A percentile compares a stretch with the other conserved stretches of the same genome.
These are phyloP conservation scores for Pissodes strobi DNA, from an alignment of 1,140 invertebrate species.

Conservation along the genomic window DNA sequence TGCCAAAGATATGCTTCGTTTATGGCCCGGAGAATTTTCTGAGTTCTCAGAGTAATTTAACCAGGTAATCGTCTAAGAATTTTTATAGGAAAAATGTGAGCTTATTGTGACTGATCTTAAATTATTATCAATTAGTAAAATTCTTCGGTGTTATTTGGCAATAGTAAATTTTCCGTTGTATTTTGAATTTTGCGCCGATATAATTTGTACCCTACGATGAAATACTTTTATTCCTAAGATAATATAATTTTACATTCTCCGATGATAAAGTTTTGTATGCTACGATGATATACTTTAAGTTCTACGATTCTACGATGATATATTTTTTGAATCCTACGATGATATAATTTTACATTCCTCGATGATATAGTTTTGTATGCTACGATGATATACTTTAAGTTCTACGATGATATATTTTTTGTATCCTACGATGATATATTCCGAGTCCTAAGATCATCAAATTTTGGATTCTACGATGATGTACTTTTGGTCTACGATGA, in stretches of 20 bases:
- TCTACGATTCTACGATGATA: neutral
- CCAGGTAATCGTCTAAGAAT: neutral
- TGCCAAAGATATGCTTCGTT: neutral
- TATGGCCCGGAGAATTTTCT: neutral
- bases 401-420: too few relatives aligned
- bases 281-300: too few relatives aligned
- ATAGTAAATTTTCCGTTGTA: neutral
- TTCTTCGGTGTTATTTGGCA: too few relatives aligned
- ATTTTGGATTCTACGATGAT: too few relatives aligned
- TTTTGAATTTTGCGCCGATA: neutral
- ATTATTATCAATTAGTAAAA: neutral
- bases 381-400: too few relatives aligned
- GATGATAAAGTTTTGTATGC: neutral
- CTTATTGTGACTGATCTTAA: neutral
- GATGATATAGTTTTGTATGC: neutral
- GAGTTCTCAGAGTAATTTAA: neutral
- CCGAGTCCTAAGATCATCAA: too few relatives aligned
- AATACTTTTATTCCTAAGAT: too few relatives aligned
- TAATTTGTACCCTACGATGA: neutral
- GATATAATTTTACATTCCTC: neutral
- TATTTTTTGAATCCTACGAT: neutral
- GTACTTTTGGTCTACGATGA: neutral
- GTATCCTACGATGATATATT: too few relatives aligned
- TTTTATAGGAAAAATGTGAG: neutral
- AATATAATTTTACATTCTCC: neutral